phyloP scores from a whole-genome alignment of 2,113 vertebrate genomes.

The Pao palembangensis region DNA sequence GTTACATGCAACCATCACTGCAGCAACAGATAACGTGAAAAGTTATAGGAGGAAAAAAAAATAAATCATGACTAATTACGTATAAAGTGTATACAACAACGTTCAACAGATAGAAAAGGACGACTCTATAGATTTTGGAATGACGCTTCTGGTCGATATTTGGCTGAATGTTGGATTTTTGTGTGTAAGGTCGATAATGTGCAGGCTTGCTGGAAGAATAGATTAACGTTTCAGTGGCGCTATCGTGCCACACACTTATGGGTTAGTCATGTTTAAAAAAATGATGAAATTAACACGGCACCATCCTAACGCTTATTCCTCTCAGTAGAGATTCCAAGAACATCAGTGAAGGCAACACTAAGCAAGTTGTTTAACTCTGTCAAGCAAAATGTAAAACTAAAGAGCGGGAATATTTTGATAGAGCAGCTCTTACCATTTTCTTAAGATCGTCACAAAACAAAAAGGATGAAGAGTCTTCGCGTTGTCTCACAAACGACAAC shows the following conservation, averaged over 20 bases:
- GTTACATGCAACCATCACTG: background rate
- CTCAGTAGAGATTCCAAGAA: background rate
- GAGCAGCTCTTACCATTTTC: constrained; percentile 69
- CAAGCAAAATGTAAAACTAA: background rate
- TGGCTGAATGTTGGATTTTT: too few species aligned
- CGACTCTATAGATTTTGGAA: background rate
- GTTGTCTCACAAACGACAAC: constrained; percentile 85
- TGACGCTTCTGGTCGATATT: background rate
- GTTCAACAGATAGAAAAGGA: background rate
- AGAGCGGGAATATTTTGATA: background rate
- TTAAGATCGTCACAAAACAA: constrained; percentile 5
- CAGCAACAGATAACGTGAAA: background rate
- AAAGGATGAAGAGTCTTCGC: constrained; percentile 31
- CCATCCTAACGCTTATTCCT: background rate
- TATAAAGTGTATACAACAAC: background rate
- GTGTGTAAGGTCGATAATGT: background rate
- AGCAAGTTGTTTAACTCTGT: background rate
- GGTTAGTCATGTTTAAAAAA: background rate
- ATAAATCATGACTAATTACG: too few species aligned
- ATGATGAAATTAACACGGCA: background rate
- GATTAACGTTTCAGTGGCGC: background rate
- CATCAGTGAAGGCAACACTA: too few species aligned
- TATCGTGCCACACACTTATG: background rate
- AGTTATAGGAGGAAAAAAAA: too few species aligned
- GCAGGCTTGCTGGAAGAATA: background rate